Percentiles rank a stretch among this genome's conserved stretches.
These are phyloP conservation scores for Microtus pennsylvanicus DNA, from an alignment of 2,113 vertebrate species.

Conservation along the genomic window DNA sequence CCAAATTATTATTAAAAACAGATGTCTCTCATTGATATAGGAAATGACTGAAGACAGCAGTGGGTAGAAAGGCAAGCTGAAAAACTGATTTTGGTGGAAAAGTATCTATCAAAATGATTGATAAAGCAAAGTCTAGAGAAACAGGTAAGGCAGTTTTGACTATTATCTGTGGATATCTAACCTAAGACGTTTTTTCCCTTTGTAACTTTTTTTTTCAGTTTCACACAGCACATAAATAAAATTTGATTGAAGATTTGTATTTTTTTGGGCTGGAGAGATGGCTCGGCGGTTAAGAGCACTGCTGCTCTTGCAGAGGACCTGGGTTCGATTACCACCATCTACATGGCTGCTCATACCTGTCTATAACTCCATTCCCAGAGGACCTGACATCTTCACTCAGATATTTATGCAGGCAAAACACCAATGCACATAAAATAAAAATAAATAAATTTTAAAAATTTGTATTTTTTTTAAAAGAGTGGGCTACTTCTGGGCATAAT, in stretches of 20 bases:
- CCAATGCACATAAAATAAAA: too few relatives aligned
- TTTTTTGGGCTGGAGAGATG: too few relatives aligned
- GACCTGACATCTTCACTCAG: too few relatives aligned
- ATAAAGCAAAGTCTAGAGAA: conserved; percentile 22
- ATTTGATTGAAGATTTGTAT: background rate
- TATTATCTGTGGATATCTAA: background rate
- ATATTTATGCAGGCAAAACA: too few relatives aligned
- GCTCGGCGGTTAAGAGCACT: too few relatives aligned
- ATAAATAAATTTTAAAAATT: too few relatives aligned
- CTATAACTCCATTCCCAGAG: too few relatives aligned
- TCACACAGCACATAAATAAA: conserved; percentile 29
- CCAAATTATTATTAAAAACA: conserved; percentile 29
- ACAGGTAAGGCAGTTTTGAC: background rate
- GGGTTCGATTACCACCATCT: too few relatives aligned
- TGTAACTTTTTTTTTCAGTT: conserved; percentile 34
- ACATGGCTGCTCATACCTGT: too few relatives aligned
- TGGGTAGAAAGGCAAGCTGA: background rate
- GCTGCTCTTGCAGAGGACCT: too few relatives aligned
- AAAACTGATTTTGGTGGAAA: background rate
- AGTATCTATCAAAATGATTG: background rate
- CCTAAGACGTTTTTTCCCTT: conserved; percentile 14
- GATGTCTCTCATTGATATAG: conserved; percentile 36
- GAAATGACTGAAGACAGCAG: background rate
- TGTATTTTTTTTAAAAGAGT: background rate
- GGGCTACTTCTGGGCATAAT: conserved; percentile 15